A percentile compares a stretch with the other conserved stretches of the same genome.
phyloP scores from a whole-genome alignment of 1,140 invertebrate species.

The Brachionus sp. region DNA sequence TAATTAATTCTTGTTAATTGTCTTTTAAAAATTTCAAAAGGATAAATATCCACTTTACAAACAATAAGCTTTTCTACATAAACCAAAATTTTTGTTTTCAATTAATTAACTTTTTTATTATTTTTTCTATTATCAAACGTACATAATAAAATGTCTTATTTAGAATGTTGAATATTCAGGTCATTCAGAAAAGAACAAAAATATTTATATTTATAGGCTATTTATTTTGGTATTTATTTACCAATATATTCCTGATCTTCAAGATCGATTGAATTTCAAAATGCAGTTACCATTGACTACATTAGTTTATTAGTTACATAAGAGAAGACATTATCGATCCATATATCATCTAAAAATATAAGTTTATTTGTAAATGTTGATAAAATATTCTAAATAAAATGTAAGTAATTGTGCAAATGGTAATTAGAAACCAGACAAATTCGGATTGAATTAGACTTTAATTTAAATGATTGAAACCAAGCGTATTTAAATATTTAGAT shows the following conservation, averaged over 20 bases:
- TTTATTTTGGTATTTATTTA: no score
- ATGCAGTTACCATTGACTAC: background rate
- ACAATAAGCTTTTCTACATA: no score
- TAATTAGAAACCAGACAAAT: slow-evolving; percentile 9
- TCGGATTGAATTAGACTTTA: background rate
- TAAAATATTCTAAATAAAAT: background rate
- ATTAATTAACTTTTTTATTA: background rate
- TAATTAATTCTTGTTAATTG: background rate
- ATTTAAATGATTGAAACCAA: slow-evolving; percentile 10
- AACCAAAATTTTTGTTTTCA: background rate
- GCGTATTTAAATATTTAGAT: background rate
- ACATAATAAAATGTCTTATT: background rate
- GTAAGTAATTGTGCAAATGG: background rate
- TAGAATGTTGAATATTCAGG: background rate
- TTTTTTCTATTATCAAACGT: background rate
- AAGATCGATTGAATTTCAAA: no score
- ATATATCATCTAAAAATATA: background rate
- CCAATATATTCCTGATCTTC: no score
- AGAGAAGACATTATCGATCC: background rate
- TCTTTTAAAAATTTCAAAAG: background rate
- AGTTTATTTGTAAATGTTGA: background rate
- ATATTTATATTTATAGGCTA: background rate
- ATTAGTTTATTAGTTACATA: background rate
- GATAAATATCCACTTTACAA: no score
- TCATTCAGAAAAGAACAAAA: background rate